Evolutionary conservation across 2,797 vertebrate species (phyloP).

Genomic region (Rhadinocentrus ornatus): DNA sequence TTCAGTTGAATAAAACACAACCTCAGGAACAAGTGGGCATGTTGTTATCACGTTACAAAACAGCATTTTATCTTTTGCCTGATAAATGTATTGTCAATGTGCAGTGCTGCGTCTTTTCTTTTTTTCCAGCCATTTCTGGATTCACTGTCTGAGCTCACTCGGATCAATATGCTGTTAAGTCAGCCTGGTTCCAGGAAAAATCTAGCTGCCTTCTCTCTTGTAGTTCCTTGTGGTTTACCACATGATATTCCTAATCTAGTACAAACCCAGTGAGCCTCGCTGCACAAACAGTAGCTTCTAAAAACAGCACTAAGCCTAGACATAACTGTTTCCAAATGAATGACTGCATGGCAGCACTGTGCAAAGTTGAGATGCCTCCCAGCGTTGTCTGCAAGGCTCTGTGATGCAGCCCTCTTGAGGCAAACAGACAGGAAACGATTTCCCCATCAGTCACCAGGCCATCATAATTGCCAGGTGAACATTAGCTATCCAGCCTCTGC

Average conservation of each 20-base stretch:
- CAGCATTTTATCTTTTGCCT: constrained; percentile 13
- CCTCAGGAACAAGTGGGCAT: constrained; percentile 1
- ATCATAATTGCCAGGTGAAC: constrained; percentile 74
- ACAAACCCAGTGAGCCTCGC: constrained; percentile 31
- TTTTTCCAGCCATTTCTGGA: constrained; percentile 45
- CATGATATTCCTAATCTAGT: constrained; percentile 48
- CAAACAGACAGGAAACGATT: constrained; percentile 55
- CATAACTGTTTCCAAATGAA: constrained; percentile 70
- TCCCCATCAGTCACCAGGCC: constrained; percentile 57
- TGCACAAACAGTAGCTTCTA: constrained; percentile 61
- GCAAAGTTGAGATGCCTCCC: constrained; percentile 60
- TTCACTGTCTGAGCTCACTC: constrained; percentile 54
- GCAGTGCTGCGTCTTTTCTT: constrained; percentile 30
- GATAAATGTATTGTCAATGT: constrained; percentile 24
- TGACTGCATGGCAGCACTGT: constrained; percentile 58
- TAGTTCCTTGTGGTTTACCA: constrained; percentile 49
- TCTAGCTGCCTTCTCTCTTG: constrained; percentile 44
- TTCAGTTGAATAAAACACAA: constrained; percentile 15
- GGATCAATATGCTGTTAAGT: constrained; percentile 64
- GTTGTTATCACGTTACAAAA: neutral
- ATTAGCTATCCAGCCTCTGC: constrained; percentile 51
- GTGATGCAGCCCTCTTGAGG: constrained; percentile 54
- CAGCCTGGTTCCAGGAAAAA: constrained; percentile 51
- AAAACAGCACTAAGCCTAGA: constrained; percentile 64
- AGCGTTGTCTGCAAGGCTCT: constrained; percentile 55